Evolutionary conservation across 2,113 vertebrate species (phyloP), one percentile per base, ranked within the genome.

Genomic region (Sylvietta virens): DNA sequence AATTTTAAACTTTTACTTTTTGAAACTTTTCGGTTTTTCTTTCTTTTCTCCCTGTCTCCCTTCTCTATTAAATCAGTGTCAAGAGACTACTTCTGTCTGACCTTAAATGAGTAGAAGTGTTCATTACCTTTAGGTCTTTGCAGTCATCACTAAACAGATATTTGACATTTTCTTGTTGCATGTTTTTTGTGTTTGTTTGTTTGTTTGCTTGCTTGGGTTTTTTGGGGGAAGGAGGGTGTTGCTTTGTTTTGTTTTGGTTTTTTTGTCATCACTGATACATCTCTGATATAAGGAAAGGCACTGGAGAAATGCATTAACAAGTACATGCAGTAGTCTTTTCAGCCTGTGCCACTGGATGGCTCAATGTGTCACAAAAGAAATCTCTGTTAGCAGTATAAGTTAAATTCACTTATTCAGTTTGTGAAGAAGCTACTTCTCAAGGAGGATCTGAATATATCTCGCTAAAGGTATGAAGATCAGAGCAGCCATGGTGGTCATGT

Each of bases 281-380:
- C 10, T 67, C 39, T 96, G 37, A 37, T 39, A 62, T 10, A 94
- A 64, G n/a, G n/a, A 74, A 91, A 65, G 37, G n/a, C 31, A 71
- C 15, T 45, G 20, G 42, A 92, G 71, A 80, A 90, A 92, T 81
- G 56, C 24, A 82, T 64, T 81, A 67, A 67, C 22, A 86, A 58
- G n/a, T 31, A 83, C 19, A 53, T 30, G 44, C 27, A 86, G 82
- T 31, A 87, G 91, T 50, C 92, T 82, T 96, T 95, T 95, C 94
- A 91, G 70, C 53, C 27, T 95, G 78, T 91, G 81, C 95, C 93
- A 95, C 95, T 94, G 93, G 93, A 96, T 97, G 88, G 87, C 96
- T 96, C 94, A 94, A 91, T 86, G 64, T 86, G 60, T 88, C 88
- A 71, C n/a, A 67, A 88, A 88, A 96, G 47, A 92, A 90, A 92